Percentiles rank a stretch among this genome's conserved stretches.
Conservation (phyloP, 2,797 vertebrate genomes). For the Emys orbicularis region DNA sequence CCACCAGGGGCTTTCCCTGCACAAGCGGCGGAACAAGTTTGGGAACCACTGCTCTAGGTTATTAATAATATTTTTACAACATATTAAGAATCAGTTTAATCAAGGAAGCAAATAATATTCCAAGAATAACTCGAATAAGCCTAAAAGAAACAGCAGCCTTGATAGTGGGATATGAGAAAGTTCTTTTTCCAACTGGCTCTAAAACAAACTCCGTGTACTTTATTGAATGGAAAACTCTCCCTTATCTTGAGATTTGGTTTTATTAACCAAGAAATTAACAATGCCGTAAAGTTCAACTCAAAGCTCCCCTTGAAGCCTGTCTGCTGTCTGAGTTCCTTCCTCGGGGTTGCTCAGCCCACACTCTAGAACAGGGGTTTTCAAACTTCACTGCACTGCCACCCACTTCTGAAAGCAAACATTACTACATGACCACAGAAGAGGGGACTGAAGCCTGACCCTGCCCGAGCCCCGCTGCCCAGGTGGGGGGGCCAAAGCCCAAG, state of each 20-base stretch:
- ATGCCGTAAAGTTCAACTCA: constrained; percentile 19
- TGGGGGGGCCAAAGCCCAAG: too few species aligned
- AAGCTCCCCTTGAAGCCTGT: constrained; percentile 23
- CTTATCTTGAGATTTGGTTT: neutral
- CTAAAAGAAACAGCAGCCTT: neutral
- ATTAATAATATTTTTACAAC: neutral
- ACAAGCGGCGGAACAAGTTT: too few species aligned
- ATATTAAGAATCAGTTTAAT: neutral
- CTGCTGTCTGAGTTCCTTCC: constrained; percentile 39
- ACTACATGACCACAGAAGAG: too few species aligned
- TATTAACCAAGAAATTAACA: constrained; percentile 49
- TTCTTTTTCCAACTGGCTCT: neutral
- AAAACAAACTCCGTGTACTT: constrained; percentile 1
- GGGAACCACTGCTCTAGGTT: neutral
- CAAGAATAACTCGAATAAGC: neutral
- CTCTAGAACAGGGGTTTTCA: neutral
- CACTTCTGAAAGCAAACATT: too few species aligned
- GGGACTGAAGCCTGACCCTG: too few species aligned
- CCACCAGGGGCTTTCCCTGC: too few species aligned
- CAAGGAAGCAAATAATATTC: neutral
- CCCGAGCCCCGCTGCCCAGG: too few species aligned
- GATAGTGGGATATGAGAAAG: neutral
- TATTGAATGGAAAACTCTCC: neutral
- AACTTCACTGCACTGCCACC: too few species aligned
- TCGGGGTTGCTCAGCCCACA: neutral